These are phyloP conservation scores for Drosophila trapezifrons DNA, from an alignment of 1,140 invertebrate species.

Conservation along the genomic window DNA sequence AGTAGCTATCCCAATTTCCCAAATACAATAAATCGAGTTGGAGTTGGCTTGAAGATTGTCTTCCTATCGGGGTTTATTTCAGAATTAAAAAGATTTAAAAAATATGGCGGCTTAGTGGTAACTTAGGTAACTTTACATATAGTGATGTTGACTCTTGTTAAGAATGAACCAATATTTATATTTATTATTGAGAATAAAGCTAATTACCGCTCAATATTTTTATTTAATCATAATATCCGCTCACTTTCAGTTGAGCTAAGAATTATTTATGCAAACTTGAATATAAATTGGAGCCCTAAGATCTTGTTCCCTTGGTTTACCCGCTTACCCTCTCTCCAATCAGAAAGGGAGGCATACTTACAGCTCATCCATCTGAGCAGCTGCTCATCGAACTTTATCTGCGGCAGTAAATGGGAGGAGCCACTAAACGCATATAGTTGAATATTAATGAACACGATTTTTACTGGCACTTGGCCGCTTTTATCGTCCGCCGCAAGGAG, in stretches of 20 bases:
- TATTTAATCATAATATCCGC: neutral
- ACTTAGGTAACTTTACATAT: too few relatives aligned
- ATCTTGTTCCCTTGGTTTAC: neutral
- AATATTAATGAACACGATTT: constrained; percentile 76
- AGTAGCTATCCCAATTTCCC: too few relatives aligned
- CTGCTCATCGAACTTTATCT: constrained; percentile 54
- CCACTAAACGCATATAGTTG: constrained; percentile 63
- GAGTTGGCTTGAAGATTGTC: too few relatives aligned
- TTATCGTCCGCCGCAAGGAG: constrained; percentile 47
- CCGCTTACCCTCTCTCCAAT: neutral
- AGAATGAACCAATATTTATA: too few relatives aligned
- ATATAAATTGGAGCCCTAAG: neutral
- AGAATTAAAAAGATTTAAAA: too few relatives aligned
- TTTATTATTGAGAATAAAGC: neutral
- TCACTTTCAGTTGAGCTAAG: neutral
- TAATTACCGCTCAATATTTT: neutral
- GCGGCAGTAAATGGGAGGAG: constrained; percentile 57
- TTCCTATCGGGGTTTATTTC: too few relatives aligned
- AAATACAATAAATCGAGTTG: too few relatives aligned
- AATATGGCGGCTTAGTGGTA: too few relatives aligned
- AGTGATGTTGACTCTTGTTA: too few relatives aligned
- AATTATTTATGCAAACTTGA: neutral
- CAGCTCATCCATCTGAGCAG: constrained; percentile 11
- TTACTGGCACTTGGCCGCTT: constrained; percentile 69
- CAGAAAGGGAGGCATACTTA: neutral